Base-by-base conservation (phyloP, 2,113 vertebrate genomes). In the Rhinichthys klamathensis region DNA sequence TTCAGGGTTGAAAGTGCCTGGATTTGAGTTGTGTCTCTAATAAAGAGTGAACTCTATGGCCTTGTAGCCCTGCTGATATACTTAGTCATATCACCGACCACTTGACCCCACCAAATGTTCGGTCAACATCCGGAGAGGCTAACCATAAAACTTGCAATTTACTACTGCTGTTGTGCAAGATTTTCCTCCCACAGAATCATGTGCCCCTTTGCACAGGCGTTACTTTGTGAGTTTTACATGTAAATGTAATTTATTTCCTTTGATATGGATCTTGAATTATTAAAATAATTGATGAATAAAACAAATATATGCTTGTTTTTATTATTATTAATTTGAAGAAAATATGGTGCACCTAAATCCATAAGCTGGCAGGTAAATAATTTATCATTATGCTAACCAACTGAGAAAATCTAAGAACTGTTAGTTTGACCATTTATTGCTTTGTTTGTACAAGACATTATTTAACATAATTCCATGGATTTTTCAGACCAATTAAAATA, bases 121-220 rank as follows among this genome's bases (percentile, higher is more conserved):
- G 67, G 67, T 74, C 70, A 74, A 16, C 84, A 65, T 51, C 23
- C 84, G 76, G 81, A 38, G 35, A 67, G 80, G 38, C 80, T 44
- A 25, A 30, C 84, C 89, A 79, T 88, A 76, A 86, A 91, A 89
- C 51, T 23, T 61, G 54, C 21, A 18, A 27, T 80, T 63, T 63
- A 80, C n/a, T 46, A 23, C 70, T 54, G 49, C 49, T 77, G 73
- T 75, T 75, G 46, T 77, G 15, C 30, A 77, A 44, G 38, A 73
- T 15, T 74, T 73, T 73, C 70, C 41, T 46, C 23, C 70, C n/a
- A 49, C n/a, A 74, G 41, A 16, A 74, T 74, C 70, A 6, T 25
- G 12, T 27, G n/a, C 41, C 6, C 5, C 6, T 25, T 73, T 46
- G 69, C 69, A 44, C 38, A 44, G 11, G 23, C 70, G 12, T 23